Evolutionary conservation across 2,888 invertebrate genomes (phyloP), one percentile per base, ranked within the genome.

Genomic region (Cordilura impudica): DNA sequence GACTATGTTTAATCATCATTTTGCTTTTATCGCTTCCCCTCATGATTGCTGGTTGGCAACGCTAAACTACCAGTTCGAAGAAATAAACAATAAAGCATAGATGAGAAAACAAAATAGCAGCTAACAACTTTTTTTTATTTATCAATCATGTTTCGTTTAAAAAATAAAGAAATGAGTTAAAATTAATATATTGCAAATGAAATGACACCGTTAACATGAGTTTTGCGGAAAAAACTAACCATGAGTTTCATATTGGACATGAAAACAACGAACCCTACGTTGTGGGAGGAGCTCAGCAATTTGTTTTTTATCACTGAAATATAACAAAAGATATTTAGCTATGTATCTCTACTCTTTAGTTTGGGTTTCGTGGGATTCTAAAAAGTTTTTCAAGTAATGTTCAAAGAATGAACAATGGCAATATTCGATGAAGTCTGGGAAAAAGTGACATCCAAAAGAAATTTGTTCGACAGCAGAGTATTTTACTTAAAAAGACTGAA

Each of bases 191-290:
- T 26, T 39, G n/a, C 10, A n/a, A n/a, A n/a, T n/a, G n/a, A n/a
- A n/a, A n/a, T n/a, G 2, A n/a, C n/a, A n/a, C n/a, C 5, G 35
- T n/a, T n/a, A 39, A n/a, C n/a, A 39, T n/a, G n/a, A 39, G 35
- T 39, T 12, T 39, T 3, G n/a, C 12, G 35, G 61, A 65, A n/a
- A 61, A 35, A 6, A 54, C 4, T 19, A 21, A 35, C 19, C 58
- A 88, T 88, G 88, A 86, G 89, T 81, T 90, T 89, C 77, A 89
- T 89, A 81, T 83, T 89, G 84, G 90, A 90, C 78, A 87, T 88
- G 85, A 86, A 87, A 82, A 83, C 86, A 67, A 86, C 85, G 65
- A 84, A 86, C 78, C 86, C 86, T 78, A 88, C 88, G 31, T 85
- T 88, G 73, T 89, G 89, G 88, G 85, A 87, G 26, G 90, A 90